Percentiles rank a stretch among this genome's conserved stretches.
Conservation (phyloP, 1,140 invertebrate species). For the Drosophila nigromelanica region DNA sequence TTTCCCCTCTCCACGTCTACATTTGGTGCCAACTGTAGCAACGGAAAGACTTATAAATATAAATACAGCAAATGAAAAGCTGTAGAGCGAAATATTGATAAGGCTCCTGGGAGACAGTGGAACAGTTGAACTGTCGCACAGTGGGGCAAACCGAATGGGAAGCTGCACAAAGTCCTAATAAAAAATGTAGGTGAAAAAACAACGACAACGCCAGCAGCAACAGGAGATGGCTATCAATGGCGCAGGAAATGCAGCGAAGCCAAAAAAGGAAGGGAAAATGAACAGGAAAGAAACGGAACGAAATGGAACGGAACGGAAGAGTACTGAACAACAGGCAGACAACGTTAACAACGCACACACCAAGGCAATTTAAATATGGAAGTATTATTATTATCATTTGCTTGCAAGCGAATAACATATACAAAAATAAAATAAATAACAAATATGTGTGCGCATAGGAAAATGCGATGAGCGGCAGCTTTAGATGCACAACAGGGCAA, state of each 20-base stretch:
- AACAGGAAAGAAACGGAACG: neutral
- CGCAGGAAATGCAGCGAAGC: conserved; percentile 53
- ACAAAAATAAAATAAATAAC: conserved; percentile 38
- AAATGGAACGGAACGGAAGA: conserved; percentile 10
- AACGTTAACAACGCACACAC: conserved; percentile 27
- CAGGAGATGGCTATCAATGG: conserved; percentile 64
- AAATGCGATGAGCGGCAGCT: conserved; percentile 6
- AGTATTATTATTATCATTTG: conserved; percentile 75
- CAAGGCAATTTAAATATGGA: conserved; percentile 70
- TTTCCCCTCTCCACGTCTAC: neutral
- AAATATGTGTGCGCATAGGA: conserved; percentile 39
- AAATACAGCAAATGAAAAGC: conserved; percentile 53
- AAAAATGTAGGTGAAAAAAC: conserved; percentile 52
- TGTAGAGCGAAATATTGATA: conserved; percentile 48
- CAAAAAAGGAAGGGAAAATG: neutral
- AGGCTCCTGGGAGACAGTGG: conserved; percentile 21
- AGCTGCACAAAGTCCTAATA: conserved; percentile 47
- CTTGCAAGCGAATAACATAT: conserved; percentile 45
- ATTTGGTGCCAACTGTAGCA: conserved; percentile 43
- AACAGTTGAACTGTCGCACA: neutral
- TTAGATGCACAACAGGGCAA: neutral
- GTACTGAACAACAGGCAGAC: conserved; percentile 7
- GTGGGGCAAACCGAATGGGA: conserved; percentile 3
- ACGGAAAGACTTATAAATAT: conserved; percentile 45
- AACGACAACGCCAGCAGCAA: conserved; percentile 26